phyloP scores from a whole-genome alignment of 2,888 invertebrate genomes.

The Horisme vitalbata region DNA sequence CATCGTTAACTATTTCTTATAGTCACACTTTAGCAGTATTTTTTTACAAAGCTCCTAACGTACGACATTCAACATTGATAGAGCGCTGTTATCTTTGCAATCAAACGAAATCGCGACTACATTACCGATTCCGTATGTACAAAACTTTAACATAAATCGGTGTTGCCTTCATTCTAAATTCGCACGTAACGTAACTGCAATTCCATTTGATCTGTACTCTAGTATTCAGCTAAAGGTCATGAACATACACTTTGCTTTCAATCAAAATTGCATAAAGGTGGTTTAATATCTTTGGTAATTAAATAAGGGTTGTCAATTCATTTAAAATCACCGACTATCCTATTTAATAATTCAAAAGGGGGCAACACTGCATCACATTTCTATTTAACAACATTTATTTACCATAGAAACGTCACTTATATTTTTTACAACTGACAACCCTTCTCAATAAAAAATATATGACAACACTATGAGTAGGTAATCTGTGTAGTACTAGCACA shows the following conservation, averaged over 20 bases:
- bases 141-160: slow-evolving; percentile 48
- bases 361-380: slow-evolving; percentile 3
- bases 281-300: slow-evolving; percentile 29
- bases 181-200: slow-evolving; percentile 48
- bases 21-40: slow-evolving; percentile 32
- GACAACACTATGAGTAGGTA: no score
- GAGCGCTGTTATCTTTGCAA: slow-evolving; percentile 41
- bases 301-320: slow-evolving; percentile 17
- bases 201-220: slow-evolving; percentile 49
- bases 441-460: neutral
- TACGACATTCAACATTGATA: slow-evolving; percentile 47
- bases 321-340: slow-evolving; percentile 5
- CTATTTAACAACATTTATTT: neutral
- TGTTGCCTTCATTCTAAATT: slow-evolving; percentile 50
- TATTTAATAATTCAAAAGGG: neutral
- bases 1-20: slow-evolving; percentile 19
- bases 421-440: neutral
- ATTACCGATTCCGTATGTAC: slow-evolving; percentile 60
- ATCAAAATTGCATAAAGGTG: slow-evolving; percentile 1
- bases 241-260: slow-evolving; percentile 46
- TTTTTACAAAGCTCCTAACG: slow-evolving; percentile 40
- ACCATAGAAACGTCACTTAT: neutral
- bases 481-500: no score
- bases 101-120: slow-evolving; percentile 52
- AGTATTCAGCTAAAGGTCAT: slow-evolving; percentile 49